These are phyloP conservation scores for Origma solitaria DNA, from an alignment of 2,113 vertebrate species.

Conservation along the genomic window DNA sequence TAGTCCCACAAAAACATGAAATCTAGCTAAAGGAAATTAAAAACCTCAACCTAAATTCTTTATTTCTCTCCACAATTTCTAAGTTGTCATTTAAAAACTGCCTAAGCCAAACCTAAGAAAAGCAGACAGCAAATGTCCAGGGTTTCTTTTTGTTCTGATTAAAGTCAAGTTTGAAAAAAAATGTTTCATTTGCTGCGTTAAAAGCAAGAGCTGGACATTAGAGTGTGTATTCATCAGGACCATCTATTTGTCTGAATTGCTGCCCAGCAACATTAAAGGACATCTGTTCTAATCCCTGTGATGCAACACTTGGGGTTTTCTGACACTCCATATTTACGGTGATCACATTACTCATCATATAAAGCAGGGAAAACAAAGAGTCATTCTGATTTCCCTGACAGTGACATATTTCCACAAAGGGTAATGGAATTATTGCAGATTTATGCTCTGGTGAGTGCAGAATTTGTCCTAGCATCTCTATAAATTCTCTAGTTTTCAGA, in stretches of 20 bases:
- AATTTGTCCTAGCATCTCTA: slow-evolving; percentile 1
- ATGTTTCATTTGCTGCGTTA: neutral
- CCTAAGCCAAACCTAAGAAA: neutral
- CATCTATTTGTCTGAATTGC: neutral
- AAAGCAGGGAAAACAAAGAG: neutral
- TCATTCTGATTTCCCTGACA: neutral
- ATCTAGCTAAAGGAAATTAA: neutral
- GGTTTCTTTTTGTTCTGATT: neutral
- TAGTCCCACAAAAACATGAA: neutral
- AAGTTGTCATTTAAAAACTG: neutral
- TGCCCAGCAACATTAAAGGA: neutral
- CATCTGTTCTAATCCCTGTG: neutral
- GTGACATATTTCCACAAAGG: neutral
- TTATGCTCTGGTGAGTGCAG: neutral
- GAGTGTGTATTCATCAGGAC: neutral
- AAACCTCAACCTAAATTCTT: neutral
- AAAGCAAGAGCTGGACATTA: neutral
- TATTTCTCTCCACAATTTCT: neutral
- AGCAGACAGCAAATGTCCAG: neutral
- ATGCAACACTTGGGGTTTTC: neutral
- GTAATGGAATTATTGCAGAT: slow-evolving; percentile 14
- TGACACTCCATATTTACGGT: neutral
- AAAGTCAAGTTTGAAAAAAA: neutral
- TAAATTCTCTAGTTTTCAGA: neutral
- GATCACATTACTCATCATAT: neutral